Conservation (phyloP, 2,113 vertebrate genomes). For the Gymnogyps californianus region DNA sequence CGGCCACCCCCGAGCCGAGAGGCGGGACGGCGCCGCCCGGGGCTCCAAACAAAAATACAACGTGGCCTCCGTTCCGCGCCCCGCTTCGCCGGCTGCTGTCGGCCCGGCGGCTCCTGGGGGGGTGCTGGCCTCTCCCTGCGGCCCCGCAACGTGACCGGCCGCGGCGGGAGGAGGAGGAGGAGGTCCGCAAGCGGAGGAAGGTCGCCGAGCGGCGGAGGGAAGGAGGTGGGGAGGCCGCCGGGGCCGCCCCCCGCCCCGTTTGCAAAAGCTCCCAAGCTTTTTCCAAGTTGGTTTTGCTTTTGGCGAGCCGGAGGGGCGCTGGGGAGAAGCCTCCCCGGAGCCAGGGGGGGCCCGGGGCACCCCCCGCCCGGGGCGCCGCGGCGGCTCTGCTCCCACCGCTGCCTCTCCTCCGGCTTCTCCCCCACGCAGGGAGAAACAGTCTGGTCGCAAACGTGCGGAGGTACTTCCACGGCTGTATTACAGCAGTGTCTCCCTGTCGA, state of each 20-base stretch:
- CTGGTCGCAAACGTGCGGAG: no score
- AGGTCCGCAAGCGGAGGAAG: not conserved
- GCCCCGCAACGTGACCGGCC: not conserved
- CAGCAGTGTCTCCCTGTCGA: not conserved
- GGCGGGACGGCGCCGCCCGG: not conserved
- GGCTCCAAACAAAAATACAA: not conserved
- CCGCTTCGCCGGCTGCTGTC: not conserved
- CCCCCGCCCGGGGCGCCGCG: not conserved
- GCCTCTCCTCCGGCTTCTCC: not conserved
- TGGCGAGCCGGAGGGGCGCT: not conserved
- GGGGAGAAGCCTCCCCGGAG: not conserved
- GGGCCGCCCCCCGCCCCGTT: not conserved
- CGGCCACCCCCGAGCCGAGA: not conserved
- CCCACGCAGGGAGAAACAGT: not conserved
- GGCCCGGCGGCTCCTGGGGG: no score
- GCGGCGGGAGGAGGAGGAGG: not conserved
- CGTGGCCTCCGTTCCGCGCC: not conserved
- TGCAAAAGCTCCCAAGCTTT: not conserved
- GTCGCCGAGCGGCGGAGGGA: not conserved
- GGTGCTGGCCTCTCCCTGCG: not conserved
- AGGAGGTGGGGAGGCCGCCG: not conserved
- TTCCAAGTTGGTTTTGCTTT: not conserved
- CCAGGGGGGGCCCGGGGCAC: not conserved
- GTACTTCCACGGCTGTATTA: rapidly evolving
- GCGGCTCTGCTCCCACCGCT: not conserved